Conservation (phyloP, 2,113 vertebrate species). For the Merops nubicus region DNA sequence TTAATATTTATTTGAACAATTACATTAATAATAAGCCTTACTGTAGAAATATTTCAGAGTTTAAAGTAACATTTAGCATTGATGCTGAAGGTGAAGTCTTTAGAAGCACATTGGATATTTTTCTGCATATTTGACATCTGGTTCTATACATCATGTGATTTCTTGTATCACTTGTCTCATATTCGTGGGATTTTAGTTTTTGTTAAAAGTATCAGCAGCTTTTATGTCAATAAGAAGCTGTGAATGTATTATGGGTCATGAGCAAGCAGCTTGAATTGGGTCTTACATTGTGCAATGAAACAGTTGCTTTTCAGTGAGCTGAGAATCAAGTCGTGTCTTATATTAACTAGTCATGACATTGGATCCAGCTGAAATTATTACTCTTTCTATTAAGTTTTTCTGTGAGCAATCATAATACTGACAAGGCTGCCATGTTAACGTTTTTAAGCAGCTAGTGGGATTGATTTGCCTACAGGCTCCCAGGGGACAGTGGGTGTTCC, state of each 20-base stretch:
- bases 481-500: conserved; percentile 26
- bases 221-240: conserved; percentile 2
- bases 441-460: conserved; percentile 37
- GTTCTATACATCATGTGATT: not conserved
- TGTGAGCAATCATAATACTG: conserved; percentile 48
- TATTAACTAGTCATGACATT: conserved; percentile 65
- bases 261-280: not conserved
- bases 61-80: not conserved
- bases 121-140: not conserved
- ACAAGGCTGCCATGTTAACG: conserved; percentile 59
- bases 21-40: not conserved
- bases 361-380: conserved; percentile 56
- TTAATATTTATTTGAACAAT: not conserved
- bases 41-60: not conserved
- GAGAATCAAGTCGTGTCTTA: conserved; percentile 1
- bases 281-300: not conserved
- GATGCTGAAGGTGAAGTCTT: not conserved
- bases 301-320: conserved; percentile 23
- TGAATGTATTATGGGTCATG: not conserved
- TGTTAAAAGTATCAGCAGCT: not conserved
- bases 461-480: conserved; percentile 52
- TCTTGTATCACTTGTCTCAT: not conserved
- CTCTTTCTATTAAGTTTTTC: conserved; percentile 52
- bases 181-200: not conserved
- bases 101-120: not conserved